Evolutionary conservation across 2,113 vertebrate species (phyloP), one percentile per base, ranked within the genome.

Genomic region (Ctenodactylus gundi): DNA sequence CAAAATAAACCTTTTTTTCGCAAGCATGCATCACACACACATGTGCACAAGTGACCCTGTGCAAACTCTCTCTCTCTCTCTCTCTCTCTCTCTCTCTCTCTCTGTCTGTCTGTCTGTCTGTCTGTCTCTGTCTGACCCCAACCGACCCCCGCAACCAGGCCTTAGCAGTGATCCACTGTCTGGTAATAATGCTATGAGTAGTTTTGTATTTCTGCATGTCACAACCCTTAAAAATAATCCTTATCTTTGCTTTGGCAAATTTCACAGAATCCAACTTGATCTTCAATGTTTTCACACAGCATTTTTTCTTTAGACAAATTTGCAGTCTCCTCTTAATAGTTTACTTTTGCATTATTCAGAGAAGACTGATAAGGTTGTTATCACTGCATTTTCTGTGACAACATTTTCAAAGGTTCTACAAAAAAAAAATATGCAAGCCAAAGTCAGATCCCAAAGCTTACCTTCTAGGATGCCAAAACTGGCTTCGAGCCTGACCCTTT

Each of bases 131-230:
- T n/a, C n/a, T n/a, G n/a, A n/a, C n/a, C n/a, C n/a, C n/a, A n/a
- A n/a, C n/a, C n/a, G n/a, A n/a, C n/a, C n/a, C n/a, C n/a, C n/a
- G n/a, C n/a, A n/a, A 4, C 34, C 9, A 0, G 18, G n/a, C 87
- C 27, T 1, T 0, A 4, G 13, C 15, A 1, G 7, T 1, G 4
- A 25, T 0, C 13, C 27, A 2, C 27, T 0, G 14, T n/a, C n/a
- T n/a, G 7, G 39, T 2, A 7, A 20, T 1, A 41, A 12, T 3
- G 3, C 11, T 21, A 11, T 0, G 1, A 0, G 27, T 11, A 46
- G 41, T 1, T 46, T 81, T 90, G 25, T 39, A 70, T 53, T 31
- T 60, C 55, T 31, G 0, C 7, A 13, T 17, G 27, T 68, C 49
- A 6, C 2, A n/a, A 10, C 77, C 73, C 73, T 58, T 51, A 36